Conservation (phyloP, 2,113 vertebrate genomes). For the Heliornis fulica region DNA sequence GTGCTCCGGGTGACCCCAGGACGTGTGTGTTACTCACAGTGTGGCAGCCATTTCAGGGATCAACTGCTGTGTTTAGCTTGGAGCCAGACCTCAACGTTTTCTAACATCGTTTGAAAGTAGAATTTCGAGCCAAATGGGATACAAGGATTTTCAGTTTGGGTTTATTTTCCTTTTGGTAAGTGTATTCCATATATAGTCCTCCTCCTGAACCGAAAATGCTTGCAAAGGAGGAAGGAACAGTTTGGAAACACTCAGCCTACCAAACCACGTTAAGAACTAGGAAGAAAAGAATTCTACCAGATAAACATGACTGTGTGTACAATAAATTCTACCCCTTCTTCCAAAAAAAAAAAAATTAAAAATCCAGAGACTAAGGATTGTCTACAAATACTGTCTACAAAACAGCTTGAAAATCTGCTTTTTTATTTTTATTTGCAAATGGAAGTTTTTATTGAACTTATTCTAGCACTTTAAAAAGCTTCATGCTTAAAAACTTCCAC, state of each 20-base stretch:
- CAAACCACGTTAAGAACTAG: neutral
- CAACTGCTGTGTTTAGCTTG: neutral
- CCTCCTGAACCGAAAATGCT: neutral
- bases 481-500: neutral
- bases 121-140: neutral
- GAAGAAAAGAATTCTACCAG: neutral
- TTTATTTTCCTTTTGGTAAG: slow-evolving; percentile 30
- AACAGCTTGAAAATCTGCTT: neutral
- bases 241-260: neutral
- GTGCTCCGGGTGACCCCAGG: neutral
- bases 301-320: neutral
- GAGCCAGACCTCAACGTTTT: neutral
- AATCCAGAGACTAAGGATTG: too few relatives aligned
- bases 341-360: neutral
- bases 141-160: neutral
- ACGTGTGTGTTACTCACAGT: neutral
- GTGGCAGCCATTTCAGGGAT: neutral
- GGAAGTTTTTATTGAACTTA: neutral
- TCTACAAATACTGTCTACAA: neutral
- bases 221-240: neutral
- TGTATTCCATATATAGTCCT: slow-evolving; percentile 21
- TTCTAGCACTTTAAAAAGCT: neutral
- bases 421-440: neutral
- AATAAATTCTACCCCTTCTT: neutral
- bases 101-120: neutral